Evolutionary conservation across 2,113 vertebrate genomes (phyloP).

Genomic region (Rhizomys pruinosus): DNA sequence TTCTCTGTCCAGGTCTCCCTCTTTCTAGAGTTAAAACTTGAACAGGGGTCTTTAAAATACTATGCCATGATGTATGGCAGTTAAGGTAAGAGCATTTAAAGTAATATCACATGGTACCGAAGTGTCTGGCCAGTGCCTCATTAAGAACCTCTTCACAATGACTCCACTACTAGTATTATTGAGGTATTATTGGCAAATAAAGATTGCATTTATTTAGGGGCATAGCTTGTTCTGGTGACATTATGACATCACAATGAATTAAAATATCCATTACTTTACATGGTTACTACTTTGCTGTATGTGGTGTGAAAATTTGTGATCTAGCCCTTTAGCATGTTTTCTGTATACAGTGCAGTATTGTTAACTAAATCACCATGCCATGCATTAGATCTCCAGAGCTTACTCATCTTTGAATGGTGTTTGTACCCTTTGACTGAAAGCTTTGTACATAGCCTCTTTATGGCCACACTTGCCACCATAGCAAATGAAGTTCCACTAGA

Average conservation of each 20-base stretch:
- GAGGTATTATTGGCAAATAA: neutral
- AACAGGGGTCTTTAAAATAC: neutral
- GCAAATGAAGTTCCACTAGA: neutral
- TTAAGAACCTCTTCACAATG: neutral
- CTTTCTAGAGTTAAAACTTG: neutral
- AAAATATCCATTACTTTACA: neutral
- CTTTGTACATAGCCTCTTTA: neutral
- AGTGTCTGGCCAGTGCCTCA: neutral
- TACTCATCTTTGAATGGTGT: neutral
- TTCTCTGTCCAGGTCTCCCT: neutral
- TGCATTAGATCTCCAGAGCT: neutral
- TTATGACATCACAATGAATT: neutral
- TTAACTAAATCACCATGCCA: neutral
- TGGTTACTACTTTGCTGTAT: neutral
- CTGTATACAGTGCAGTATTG: neutral
- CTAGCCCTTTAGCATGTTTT: neutral
- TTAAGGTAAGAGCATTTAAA: neutral
- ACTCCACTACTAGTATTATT: neutral
- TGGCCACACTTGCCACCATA: neutral
- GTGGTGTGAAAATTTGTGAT: neutral
- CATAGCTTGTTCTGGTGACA: neutral
- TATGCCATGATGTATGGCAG: neutral
- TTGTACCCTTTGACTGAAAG: neutral
- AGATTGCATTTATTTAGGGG: neutral
- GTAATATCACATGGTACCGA: neutral